Evolutionary conservation across 2,113 vertebrate genomes (phyloP).

Genomic region (Thunnus maccoyii): DNA sequence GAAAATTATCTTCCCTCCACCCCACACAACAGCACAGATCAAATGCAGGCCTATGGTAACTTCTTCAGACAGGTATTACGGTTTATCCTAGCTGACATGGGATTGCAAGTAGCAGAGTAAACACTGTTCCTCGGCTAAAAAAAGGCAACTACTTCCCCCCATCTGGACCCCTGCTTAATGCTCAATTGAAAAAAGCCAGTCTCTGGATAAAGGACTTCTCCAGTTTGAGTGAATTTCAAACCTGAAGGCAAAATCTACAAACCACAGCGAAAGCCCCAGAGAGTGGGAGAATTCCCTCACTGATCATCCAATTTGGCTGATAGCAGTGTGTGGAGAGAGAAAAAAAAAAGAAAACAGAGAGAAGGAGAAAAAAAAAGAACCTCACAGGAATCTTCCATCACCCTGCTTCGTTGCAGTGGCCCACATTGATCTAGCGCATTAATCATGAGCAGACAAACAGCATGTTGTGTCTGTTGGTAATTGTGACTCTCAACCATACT

Average conservation of each 20-base stretch:
- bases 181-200: conserved; percentile 69
- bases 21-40: conserved; percentile 7
- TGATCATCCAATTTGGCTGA: conserved; percentile 84
- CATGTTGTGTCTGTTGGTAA: conserved; percentile 83
- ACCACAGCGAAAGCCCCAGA: conserved; percentile 70
- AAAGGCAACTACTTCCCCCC: conserved; percentile 2
- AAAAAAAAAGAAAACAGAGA: conserved; percentile 42
- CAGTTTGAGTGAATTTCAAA: conserved; percentile 77
- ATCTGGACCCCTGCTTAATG: conserved; percentile 58
- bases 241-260: conserved; percentile 83
- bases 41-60: neutral
- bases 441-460: conserved; percentile 83
- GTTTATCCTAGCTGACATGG: conserved; percentile 21
- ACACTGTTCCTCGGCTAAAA: conserved; percentile 31
- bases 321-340: conserved; percentile 55
- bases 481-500: conserved; percentile 81
- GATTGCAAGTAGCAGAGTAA: conserved; percentile 47
- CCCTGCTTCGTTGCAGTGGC: conserved; percentile 50
- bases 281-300: conserved; percentile 76
- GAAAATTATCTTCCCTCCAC: neutral
- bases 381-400: conserved; percentile 78
- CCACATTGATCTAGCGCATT: conserved; percentile 78
- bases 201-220: conserved; percentile 64
- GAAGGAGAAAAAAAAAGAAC: conserved; percentile 48
- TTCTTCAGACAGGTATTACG: conserved; percentile 19